Base-by-base conservation (phyloP, 2,797 vertebrate species). In the Enteromius afrohamiltoni region DNA sequence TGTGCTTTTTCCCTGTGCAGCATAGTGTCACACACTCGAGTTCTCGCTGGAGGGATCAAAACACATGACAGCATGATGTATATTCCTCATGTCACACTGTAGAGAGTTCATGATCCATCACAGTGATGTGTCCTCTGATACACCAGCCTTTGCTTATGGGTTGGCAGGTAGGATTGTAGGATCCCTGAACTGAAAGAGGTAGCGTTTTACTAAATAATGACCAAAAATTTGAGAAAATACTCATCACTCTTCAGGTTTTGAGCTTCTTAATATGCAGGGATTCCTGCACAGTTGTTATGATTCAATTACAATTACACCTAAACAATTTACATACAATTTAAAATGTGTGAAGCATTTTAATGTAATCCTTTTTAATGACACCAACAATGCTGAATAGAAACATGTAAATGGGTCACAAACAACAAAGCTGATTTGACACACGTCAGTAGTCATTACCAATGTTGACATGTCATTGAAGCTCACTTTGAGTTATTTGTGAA, bases 21-120 rank as follows among this genome's bases (percentile, higher is more conserved):
- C 47, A n/a, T 31, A 58, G 84, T 60, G 68, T 77, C 64, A 64
- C 26, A 77, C 42, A 73, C 42, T 80, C 53, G 45, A 79, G 74
- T 84, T 80, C 70, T 80, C 45, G 8, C 76, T 42, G 51, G 68
- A 64, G 71, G 42, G 16, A 86, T 84, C 62, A 84, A 82, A 70
- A 81, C 75, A 79, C 80, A 70, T 34, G 53, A 78, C 67, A 71
- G 23, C 31, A 74, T 82, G 71, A 85, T 85, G 77, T 62, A 78
- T 81, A 82, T 26, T 81, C 31, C 65, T n/a, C 8, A 79, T 75
- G 77, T 74, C 83, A 82, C 51, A 75, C 60, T 23, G 34, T 53
- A 68, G 69, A 71, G 62, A 69, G 81, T 83, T 77, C 86, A 78
- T 67, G 81, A 88, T 86, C 85, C 82, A 78, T 88, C 85, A 79